These are phyloP conservation scores for Hermetia illucens DNA, from an alignment of 1,140 invertebrate species.

Conservation along the genomic window DNA sequence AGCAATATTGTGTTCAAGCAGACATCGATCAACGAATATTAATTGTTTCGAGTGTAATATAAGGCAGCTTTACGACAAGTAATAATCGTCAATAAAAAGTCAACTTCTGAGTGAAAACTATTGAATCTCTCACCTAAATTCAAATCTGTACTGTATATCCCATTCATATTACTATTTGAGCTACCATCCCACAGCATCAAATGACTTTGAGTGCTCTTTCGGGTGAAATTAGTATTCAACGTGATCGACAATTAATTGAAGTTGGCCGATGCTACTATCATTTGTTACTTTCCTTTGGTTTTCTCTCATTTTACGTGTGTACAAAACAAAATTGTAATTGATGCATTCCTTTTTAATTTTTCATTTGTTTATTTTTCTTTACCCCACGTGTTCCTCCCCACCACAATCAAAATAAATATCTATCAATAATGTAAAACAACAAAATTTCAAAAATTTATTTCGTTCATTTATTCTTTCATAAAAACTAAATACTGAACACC, in stretches of 20 bases:
- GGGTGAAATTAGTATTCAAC: background rate
- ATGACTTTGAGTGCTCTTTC: background rate
- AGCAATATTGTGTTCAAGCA: no score
- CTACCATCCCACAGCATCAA: background rate
- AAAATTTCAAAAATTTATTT: background rate
- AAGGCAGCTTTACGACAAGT: no score
- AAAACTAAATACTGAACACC: background rate
- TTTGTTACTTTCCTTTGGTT: background rate
- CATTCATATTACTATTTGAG: background rate
- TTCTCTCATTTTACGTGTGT: background rate
- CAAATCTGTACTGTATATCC: background rate
- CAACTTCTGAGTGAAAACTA: background rate
- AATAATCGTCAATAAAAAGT: background rate
- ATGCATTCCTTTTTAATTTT: background rate
- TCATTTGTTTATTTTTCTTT: slow-evolving; percentile 1
- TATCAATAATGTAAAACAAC: background rate
- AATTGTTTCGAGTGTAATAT: no score
- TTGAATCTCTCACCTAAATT: background rate
- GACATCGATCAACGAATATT: no score
- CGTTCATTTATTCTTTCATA: background rate
- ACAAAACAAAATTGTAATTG: background rate
- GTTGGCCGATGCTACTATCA: background rate
- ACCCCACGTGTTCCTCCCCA: slow-evolving; percentile 3
- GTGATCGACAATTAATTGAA: background rate
- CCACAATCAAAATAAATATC: slow-evolving; percentile 1